Evolutionary conservation across 2,888 invertebrate species (phyloP).

Genomic region (Sthenelais limicola): DNA sequence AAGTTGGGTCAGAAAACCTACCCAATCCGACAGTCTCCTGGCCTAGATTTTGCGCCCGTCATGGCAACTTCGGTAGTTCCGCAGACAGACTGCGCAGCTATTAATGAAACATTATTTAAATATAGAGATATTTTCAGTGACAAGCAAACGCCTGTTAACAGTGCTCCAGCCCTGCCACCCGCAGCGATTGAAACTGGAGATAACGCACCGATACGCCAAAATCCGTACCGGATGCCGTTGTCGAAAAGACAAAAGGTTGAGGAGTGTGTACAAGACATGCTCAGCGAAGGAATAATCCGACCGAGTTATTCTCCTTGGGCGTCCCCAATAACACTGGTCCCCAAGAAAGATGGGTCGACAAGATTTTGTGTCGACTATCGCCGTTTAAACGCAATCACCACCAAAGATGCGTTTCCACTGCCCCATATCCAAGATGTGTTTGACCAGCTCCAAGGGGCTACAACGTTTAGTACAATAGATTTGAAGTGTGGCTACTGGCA

Average conservation of each 20-base stretch:
- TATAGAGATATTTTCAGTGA: too few relatives aligned
- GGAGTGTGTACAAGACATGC: background rate
- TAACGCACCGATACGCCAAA: background rate
- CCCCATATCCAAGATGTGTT: constrained; percentile 47
- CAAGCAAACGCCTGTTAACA: too few relatives aligned
- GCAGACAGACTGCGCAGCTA: too few relatives aligned
- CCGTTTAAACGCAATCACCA: constrained; percentile 38
- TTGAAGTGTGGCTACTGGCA: constrained; percentile 46
- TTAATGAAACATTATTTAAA: too few relatives aligned
- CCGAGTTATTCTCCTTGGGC: constrained; percentile 1
- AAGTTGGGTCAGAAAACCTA: too few relatives aligned
- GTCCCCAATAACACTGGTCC: background rate
- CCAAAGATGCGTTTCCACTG: constrained; percentile 35
- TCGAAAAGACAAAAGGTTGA: background rate
- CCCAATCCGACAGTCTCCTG: too few relatives aligned
- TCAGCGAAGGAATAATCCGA: background rate
- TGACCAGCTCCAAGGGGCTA: constrained; percentile 42
- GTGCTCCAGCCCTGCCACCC: too few relatives aligned
- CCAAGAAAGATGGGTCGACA: background rate
- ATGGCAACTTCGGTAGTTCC: too few relatives aligned
- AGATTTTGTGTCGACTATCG: constrained; percentile 48
- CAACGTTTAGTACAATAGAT: constrained; percentile 42
- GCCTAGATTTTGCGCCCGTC: too few relatives aligned
- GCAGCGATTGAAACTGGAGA: constrained; percentile 3
- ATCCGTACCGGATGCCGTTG: background rate